Evolutionary conservation across 2,888 invertebrate genomes (phyloP), one percentile per base, ranked within the genome.

Genomic region (Nomada ferruginata): DNA sequence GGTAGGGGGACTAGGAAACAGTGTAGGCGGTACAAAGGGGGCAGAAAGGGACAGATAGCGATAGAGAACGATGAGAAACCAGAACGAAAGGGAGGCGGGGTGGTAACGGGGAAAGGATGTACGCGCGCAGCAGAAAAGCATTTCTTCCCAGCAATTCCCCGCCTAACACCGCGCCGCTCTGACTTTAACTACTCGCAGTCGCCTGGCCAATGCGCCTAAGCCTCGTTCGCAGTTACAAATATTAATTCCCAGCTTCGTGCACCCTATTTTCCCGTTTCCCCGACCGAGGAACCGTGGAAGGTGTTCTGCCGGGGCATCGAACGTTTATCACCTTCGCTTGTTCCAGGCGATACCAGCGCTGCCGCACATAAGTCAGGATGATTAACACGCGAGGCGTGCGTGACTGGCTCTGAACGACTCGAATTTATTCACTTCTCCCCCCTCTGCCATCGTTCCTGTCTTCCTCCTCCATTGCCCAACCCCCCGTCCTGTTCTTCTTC

Each of bases 341-440:
- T 86, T 83, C 79, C 79, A 79, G 77, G 83, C 84, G 84, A 85
- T 89, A 84, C 85, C 83, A 66, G 76, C 72, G 69, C 86, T 85
- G 82, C 83, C 85, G 85, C 87, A 91, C 90, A 91, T 91, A 91
- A 92, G 91, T 91, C 90, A 90, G 85, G 86, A 91, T 90, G 90
- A 91, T 92, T 91, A 91, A 91, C 91, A 91, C 89, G 91, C 90
- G 82, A 87, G 89, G 86, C 87, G 88, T 92, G 91, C 92, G 90
- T 91, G 91, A 92, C 91, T 87, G 89, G 89, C 84, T 85, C 82
- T 85, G 88, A 90, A 85, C 82, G 89, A 90, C 88, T 89, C 83
- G 87, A 90, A 90, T 89, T 90, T 89, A 89, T 91, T 90, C 88
- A 82, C 85, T 82, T 80, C 86, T 78, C 85, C 78, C 81, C 78